Conservation (phyloP, 2,888 invertebrate genomes). For the Aspidiotus destructor region DNA sequence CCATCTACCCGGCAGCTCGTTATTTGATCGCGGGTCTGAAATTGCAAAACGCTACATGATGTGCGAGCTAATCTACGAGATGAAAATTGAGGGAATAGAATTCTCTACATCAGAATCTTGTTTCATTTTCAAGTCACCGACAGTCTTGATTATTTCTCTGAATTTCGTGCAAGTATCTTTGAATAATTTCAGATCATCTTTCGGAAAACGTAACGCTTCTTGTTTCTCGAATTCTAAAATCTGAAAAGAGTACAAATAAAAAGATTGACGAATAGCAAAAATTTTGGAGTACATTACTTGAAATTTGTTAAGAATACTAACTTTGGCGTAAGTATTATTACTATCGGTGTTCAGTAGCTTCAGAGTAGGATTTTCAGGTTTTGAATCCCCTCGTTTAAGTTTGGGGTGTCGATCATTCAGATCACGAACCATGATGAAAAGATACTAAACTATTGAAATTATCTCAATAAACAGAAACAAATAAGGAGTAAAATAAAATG, state of each 20-base stretch:
- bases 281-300: not conserved
- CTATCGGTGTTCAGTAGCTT: conserved; percentile 9
- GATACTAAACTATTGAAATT: not conserved
- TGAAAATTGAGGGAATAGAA: not conserved
- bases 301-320: not conserved
- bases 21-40: not conserved
- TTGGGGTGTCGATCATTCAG: conserved; percentile 20
- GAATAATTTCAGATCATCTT: conserved; percentile 15
- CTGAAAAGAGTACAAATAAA: not conserved
- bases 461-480: too few species aligned
- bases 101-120: conserved; percentile 1
- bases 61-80: not conserved
- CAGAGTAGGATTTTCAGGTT: conserved; percentile 15
- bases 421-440: conserved; percentile 18
- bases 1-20: conserved; percentile 6
- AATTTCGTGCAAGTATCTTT: conserved; percentile 21
- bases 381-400: conserved; percentile 22
- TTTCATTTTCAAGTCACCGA: conserved; percentile 4
- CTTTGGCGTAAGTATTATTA: conserved; percentile 8
- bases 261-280: not conserved
- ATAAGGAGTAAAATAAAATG: too few species aligned
- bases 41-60: not conserved
- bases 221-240: conserved; percentile 21
- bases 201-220: conserved; percentile 16
- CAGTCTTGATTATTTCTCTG: conserved; percentile 25